A percentile compares a stretch with the other conserved stretches of the same genome.
Conservation (phyloP, 2,113 vertebrate genomes). For the Tylochromis polylepis region DNA sequence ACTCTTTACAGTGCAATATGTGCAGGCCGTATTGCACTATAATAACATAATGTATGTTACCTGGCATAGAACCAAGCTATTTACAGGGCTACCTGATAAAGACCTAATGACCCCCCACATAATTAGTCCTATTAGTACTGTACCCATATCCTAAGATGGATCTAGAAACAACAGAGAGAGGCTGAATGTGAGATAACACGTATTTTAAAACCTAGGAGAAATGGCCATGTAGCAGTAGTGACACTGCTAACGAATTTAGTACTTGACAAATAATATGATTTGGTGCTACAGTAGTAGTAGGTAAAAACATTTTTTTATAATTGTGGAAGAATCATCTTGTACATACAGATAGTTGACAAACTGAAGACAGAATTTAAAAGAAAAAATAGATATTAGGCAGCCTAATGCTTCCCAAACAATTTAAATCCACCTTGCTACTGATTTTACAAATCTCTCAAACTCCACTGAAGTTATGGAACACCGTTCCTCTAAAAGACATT, state of each 20-base stretch:
- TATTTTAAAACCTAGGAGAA: neutral
- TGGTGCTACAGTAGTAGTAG: neutral
- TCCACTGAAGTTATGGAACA: neutral
- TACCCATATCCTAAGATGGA: neutral
- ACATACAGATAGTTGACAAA: neutral
- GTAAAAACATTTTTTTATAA: neutral
- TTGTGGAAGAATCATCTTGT: neutral
- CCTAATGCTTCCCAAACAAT: neutral
- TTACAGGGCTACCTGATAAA: slow-evolving; percentile 3
- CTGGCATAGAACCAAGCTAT: neutral
- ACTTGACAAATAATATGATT: no score
- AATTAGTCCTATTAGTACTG: neutral
- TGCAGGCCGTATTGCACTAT: neutral
- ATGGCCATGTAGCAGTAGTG: neutral
- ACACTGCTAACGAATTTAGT: neutral
- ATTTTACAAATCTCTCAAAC: neutral
- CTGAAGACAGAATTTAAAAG: no score
- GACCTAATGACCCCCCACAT: slow-evolving; percentile 5
- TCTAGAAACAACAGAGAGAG: neutral
- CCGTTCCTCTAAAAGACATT: neutral
- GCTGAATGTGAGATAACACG: neutral
- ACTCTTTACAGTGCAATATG: neutral
- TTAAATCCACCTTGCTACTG: neutral
- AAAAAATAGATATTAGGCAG: neutral
- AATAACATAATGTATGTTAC: neutral